Base-by-base conservation (phyloP, 2,113 vertebrate species). In the Entomyzon cyanotis region DNA sequence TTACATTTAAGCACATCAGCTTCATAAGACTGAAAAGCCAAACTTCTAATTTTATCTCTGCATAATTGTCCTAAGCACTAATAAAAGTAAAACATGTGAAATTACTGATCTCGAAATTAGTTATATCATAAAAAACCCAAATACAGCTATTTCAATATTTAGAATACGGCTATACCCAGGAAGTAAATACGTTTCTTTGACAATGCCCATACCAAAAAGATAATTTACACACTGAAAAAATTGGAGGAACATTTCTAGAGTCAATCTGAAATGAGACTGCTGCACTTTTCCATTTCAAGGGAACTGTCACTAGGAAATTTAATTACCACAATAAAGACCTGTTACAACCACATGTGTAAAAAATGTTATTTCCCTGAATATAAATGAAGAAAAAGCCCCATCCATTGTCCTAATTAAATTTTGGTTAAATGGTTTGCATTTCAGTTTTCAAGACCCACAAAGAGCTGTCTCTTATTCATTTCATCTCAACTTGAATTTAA, bases 301-400 rank as follows among this genome's bases (percentile, higher is more conserved):
- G 44, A 86, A 77, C 60, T 47, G 49, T 92, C 90, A 81, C 85
- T 71, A 84, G 73, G 68, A 96, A 96, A 93, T 49, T 86, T 58
- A 79, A 53, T 87, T 75, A 90, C 83, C 83, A 89, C 79, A 96
- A 71, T 86, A 88, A 92, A 93, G 59, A 14, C 15, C 71, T 86
- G 88, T 84, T 90, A 81, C n/a, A 84, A 96, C 87, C 87, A 93
- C 73, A 78, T 71, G 76, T 39, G 47, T 77, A 81, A 81, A 44
- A 92, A 82, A 63, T 37, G 10, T 33, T 71, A 81, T 64, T 96
- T 80, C 60, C 31, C 37, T 78, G 35, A 15, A 78, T 33, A 71
- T 62, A 84, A 64, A 23, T 19, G 20, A 33, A 2, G 7, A 1
- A 5, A 65, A 56, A 58, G 6, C 11, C 5, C 0, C 9, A 68